Evolutionary conservation across 2,888 invertebrate species (phyloP).

Genomic region (Linnaemya tessellans): DNA sequence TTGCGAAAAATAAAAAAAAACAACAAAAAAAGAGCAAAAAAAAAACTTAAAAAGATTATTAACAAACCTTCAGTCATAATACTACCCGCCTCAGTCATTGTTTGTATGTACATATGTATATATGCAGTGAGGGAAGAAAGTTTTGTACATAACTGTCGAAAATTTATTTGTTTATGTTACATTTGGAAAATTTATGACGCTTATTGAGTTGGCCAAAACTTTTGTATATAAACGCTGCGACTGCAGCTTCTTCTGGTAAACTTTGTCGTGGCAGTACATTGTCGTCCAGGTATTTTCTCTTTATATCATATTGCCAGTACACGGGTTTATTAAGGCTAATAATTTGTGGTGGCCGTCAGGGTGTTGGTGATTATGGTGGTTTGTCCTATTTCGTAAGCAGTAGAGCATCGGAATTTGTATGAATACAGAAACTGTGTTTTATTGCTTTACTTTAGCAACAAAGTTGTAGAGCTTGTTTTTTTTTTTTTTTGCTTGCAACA

Average conservation of each 20-base stretch:
- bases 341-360: conserved; percentile 29
- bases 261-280: conserved; percentile 22
- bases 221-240: conserved; percentile 40
- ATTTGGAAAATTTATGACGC: conserved; percentile 66
- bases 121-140: conserved; percentile 32
- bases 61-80: conserved; percentile 46
- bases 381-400: conserved; percentile 53
- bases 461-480: conserved; percentile 42
- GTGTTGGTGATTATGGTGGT: conserved; percentile 13
- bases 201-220: conserved; percentile 65
- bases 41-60: conserved; percentile 55
- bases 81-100: neutral
- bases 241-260: conserved; percentile 20
- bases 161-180: conserved; percentile 51
- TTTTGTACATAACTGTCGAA: conserved; percentile 61
- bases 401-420: neutral
- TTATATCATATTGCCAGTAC: conserved; percentile 30
- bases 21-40: conserved; percentile 37
- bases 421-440: conserved; percentile 54
- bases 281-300: conserved; percentile 20
- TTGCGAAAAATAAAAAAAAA: neutral
- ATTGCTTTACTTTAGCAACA: conserved; percentile 57
- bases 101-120: too few relatives aligned
- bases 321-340: conserved; percentile 57
- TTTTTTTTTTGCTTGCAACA: too few relatives aligned